Percentiles rank a stretch among this genome's conserved stretches.
These are phyloP conservation scores for Nymphalis c-album DNA, from an alignment of 2,888 invertebrate genomes.

Conservation along the genomic window DNA sequence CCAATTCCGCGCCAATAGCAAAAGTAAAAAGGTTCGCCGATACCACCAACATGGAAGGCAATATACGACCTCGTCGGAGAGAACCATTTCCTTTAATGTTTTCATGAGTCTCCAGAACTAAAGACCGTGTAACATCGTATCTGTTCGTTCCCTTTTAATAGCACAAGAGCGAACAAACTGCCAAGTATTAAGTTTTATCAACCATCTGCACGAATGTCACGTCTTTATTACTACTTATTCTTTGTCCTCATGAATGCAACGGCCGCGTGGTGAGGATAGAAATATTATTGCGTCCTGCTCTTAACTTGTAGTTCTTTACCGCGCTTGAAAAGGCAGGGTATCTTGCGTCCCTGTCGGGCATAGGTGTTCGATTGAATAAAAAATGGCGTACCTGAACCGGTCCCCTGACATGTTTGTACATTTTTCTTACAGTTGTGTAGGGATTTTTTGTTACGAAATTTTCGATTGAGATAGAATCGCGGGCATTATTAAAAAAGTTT, in stretches of 20 bases:
- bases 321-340: conserved; percentile 59
- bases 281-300: conserved; percentile 53
- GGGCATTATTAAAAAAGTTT: conserved; percentile 79
- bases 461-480: conserved; percentile 76
- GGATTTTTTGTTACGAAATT: conserved; percentile 74
- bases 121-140: conserved; percentile 76
- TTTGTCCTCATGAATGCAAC: conserved; percentile 77
- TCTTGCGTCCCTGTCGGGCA: conserved; percentile 67
- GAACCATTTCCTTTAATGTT: conserved; percentile 75
- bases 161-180: conserved; percentile 72
- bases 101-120: conserved; percentile 73
- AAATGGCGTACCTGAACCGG: conserved; percentile 79
- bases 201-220: conserved; percentile 80
- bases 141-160: conserved; percentile 75
- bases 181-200: conserved; percentile 78
- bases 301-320: conserved; percentile 45
- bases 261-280: conserved; percentile 50
- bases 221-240: conserved; percentile 80
- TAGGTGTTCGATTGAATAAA: conserved; percentile 78
- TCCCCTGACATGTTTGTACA: conserved; percentile 78
- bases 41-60: conserved; percentile 67
- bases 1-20: conserved; percentile 72
- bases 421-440: conserved; percentile 74
- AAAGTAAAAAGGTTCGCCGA: conserved; percentile 68
- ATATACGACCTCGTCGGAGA: conserved; percentile 65